Conservation (phyloP, 2,113 vertebrate species). For the Dermatemys mawii region DNA sequence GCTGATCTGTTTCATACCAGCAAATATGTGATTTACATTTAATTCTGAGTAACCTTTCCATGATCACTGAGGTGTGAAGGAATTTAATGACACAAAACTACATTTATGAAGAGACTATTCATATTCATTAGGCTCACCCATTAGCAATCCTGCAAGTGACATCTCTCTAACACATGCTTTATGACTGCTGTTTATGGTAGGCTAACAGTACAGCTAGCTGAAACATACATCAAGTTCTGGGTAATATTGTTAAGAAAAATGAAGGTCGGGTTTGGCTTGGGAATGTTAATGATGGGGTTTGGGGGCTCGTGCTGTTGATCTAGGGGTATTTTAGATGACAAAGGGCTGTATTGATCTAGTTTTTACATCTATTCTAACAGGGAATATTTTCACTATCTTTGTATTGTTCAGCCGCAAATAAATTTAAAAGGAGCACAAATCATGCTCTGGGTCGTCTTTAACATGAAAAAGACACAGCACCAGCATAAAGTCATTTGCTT, state of each 20-base stretch:
- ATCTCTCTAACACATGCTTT: conserved; percentile 56
- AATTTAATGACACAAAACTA: conserved; percentile 80
- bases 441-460: not conserved
- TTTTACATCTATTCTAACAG: not conserved
- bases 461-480: not conserved
- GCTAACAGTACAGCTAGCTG: conserved; percentile 31
- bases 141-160: conserved; percentile 74
- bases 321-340: not conserved
- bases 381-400: rapidly evolving
- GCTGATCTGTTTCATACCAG: conserved; percentile 78
- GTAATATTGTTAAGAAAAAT: rapidly evolving
- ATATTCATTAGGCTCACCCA: conserved; percentile 85
- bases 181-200: conserved; percentile 56
- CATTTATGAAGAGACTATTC: conserved; percentile 83
- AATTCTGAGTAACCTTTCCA: conserved; percentile 84
- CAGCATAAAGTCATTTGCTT: not conserved
- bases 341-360: not conserved
- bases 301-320: not conserved
- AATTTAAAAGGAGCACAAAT: rapidly evolving
- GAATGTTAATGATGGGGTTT: rapidly evolving
- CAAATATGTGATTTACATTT: conserved; percentile 92
- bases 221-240: rapidly evolving
- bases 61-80: conserved; percentile 84
- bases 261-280: rapidly evolving
- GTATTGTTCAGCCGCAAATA: not conserved